Percentiles rank a stretch among this genome's conserved stretches.
These are phyloP conservation scores for Folsomia manolachei DNA, from an alignment of 2,888 invertebrate species.

Conservation along the genomic window DNA sequence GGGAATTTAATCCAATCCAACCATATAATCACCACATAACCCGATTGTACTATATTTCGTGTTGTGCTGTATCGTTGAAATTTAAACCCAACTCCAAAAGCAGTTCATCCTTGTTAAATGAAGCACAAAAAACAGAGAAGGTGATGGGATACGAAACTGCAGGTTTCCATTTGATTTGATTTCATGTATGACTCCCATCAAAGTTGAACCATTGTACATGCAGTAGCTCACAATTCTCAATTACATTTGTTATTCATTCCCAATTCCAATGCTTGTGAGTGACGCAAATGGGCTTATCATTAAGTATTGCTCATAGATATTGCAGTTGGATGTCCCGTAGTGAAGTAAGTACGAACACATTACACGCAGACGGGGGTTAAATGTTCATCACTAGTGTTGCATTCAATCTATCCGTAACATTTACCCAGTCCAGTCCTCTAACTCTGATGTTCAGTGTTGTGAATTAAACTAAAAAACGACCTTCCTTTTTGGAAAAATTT, in stretches of 20 bases:
- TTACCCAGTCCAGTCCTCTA: background rate
- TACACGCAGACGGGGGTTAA: background rate
- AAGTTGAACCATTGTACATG: background rate
- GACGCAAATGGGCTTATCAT: conserved; percentile 19
- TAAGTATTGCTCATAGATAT: background rate
- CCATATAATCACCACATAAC: background rate
- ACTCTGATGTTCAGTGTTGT: background rate
- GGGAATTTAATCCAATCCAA: background rate
- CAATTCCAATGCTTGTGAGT: no score
- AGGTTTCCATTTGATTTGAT: no score
- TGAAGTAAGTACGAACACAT: no score
- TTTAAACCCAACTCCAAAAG: background rate
- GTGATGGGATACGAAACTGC: background rate
- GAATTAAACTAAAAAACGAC: background rate
- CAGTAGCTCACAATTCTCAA: background rate
- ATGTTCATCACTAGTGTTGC: no score
- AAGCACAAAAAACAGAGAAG: no score
- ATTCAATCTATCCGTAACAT: no score
- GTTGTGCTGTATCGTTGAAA: background rate
- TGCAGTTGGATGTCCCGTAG: no score
- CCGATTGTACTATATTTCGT: background rate
- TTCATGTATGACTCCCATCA: background rate
- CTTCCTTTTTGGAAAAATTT: no score
- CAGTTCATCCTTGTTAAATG: no score
- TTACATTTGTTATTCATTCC: background rate